These are phyloP conservation scores for Lithophane socia DNA, from an alignment of 2,888 invertebrate genomes.

Conservation along the genomic window DNA sequence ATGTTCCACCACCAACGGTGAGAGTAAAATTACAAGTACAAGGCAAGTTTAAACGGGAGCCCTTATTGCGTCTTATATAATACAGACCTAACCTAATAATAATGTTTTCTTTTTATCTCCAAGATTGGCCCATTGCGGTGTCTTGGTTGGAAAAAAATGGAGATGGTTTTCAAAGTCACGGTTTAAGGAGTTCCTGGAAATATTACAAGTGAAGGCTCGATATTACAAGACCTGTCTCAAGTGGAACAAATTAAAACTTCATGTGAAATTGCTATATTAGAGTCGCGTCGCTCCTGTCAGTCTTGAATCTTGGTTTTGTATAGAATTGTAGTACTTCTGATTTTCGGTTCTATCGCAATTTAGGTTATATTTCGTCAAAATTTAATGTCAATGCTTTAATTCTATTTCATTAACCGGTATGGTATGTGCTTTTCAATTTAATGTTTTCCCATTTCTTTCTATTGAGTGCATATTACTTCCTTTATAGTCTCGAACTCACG, in stretches of 20 bases:
- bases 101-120: constrained; percentile 23
- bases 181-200: background rate
- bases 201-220: too few species aligned
- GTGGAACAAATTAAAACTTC: too few species aligned
- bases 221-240: too few species aligned
- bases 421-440: background rate
- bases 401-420: too few species aligned
- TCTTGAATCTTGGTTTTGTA: background rate
- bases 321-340: too few species aligned
- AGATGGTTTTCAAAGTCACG: background rate
- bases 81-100: constrained; percentile 13
- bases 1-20: constrained; percentile 41
- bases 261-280: too few species aligned
- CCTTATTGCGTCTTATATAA: constrained; percentile 27
- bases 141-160: background rate
- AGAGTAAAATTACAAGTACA: constrained; percentile 53
- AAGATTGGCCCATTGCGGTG: background rate
- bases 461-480: background rate
- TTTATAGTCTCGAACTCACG: too few species aligned
- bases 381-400: background rate
- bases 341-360: background rate
- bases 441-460: background rate
- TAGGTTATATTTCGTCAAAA: background rate
- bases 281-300: too few species aligned
- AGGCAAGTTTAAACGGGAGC: constrained; percentile 39